These are phyloP conservation scores for Vespertilio murinus DNA, from an alignment of 2,797 vertebrate genomes.

Conservation along the genomic window DNA sequence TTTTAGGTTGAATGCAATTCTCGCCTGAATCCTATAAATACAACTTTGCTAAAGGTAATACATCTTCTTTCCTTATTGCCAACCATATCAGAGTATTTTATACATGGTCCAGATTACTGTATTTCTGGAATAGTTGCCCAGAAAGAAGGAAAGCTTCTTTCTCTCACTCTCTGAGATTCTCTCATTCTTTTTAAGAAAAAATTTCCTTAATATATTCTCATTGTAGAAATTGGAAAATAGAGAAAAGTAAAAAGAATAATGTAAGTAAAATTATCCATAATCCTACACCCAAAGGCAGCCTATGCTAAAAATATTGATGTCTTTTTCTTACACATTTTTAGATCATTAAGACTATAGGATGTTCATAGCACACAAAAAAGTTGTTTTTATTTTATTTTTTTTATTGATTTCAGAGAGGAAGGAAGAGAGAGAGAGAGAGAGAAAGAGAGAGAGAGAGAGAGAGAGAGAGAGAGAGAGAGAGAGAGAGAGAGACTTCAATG, in stretches of 20 bases:
- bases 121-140: constrained; percentile 1
- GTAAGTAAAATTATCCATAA: background rate
- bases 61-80: background rate
- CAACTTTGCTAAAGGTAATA: constrained; percentile 94
- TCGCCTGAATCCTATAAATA: constrained; percentile 94
- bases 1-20: constrained; percentile 97
- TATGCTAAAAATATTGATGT: background rate
- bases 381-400: too few relatives aligned
- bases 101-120: background rate
- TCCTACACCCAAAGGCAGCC: background rate
- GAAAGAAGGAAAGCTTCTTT: background rate
- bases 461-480: too few relatives aligned
- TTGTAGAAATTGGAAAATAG: background rate
- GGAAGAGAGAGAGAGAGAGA: too few relatives aligned
- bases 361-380: background rate
- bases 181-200: background rate
- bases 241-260: constrained; percentile 23
- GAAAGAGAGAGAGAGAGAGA: too few relatives aligned
- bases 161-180: background rate
- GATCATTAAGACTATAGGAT: constrained; percentile 4
- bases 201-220: constrained; percentile 5
- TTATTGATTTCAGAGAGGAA: too few relatives aligned
- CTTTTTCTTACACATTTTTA: constrained; percentile 4
- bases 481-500: too few relatives aligned
- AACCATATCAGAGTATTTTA: background rate